Conservation (phyloP, 1,140 invertebrate genomes). For the Caligus rogercresseyi region DNA sequence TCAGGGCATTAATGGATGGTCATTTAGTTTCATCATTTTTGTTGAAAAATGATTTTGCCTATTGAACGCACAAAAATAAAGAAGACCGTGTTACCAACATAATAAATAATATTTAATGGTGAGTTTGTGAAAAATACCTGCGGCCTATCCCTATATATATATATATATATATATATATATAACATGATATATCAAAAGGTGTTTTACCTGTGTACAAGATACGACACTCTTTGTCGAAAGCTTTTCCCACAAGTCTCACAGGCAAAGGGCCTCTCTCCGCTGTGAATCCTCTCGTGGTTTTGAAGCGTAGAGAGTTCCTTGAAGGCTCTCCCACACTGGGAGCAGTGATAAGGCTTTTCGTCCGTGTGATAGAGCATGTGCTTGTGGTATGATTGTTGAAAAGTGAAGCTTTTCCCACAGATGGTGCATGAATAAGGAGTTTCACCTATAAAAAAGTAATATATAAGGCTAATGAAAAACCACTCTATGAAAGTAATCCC, state of each 20-base stretch:
- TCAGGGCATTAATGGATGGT: too few relatives aligned
- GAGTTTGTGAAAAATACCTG: too few relatives aligned
- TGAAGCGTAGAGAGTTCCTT: slow-evolving; percentile 73
- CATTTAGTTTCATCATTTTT: too few relatives aligned
- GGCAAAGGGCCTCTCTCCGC: slow-evolving; percentile 73
- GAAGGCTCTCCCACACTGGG: slow-evolving; percentile 57
- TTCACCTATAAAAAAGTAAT: slow-evolving; percentile 40
- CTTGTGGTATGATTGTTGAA: slow-evolving; percentile 77
- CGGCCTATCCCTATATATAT: too few relatives aligned
- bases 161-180: too few relatives aligned
- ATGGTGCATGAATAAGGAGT: slow-evolving; percentile 65
- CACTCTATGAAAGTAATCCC: neutral
- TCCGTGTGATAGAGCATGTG: slow-evolving; percentile 60
- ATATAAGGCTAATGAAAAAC: neutral
- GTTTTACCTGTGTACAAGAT: slow-evolving; percentile 63
- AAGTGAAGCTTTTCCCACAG: slow-evolving; percentile 72
- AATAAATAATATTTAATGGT: too few relatives aligned
- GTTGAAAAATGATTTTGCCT: too few relatives aligned
- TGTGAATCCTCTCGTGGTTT: slow-evolving; percentile 68
- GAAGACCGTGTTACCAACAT: too few relatives aligned
- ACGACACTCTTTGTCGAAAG: slow-evolving; percentile 65
- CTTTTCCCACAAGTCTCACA: slow-evolving; percentile 77
- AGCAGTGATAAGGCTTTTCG: slow-evolving; percentile 60
- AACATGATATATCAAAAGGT: too few relatives aligned
- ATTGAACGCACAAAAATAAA: too few relatives aligned